These are phyloP conservation scores for Leptobrachium ailaonicum DNA, from an alignment of 2,113 vertebrate species.

Conservation along the genomic window DNA sequence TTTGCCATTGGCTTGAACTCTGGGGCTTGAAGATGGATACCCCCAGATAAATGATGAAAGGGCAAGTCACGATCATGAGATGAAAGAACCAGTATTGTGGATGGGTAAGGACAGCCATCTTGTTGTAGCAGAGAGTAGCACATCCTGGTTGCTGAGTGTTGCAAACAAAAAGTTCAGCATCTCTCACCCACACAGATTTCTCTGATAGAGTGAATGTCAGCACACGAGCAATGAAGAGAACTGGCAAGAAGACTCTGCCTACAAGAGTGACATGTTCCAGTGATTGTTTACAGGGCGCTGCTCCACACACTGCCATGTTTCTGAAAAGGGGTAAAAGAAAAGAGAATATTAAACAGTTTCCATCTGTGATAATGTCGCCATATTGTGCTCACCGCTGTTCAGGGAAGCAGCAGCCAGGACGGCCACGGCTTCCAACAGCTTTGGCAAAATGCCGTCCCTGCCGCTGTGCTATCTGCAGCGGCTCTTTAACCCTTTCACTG, in stretches of 20 bases:
- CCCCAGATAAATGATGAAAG: slow-evolving; percentile 75
- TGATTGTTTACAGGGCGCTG: neutral
- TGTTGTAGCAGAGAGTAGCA: slow-evolving; percentile 81
- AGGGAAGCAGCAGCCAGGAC: no score
- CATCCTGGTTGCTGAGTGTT: slow-evolving; percentile 78
- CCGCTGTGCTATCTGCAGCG: no score
- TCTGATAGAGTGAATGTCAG: slow-evolving; percentile 88
- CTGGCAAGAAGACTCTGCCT: slow-evolving; percentile 85
- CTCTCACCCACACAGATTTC: slow-evolving; percentile 83
- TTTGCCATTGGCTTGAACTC: no score
- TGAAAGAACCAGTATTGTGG: slow-evolving; percentile 92
- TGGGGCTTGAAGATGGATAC: no score
- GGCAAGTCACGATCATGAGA: slow-evolving; percentile 91
- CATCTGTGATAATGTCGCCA: no score
- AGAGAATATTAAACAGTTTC: no score
- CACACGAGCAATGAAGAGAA: slow-evolving; percentile 86
- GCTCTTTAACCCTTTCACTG: no score
- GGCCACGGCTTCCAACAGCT: no score
- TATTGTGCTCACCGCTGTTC: no score
- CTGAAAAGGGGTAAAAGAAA: neutral
- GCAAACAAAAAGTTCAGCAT: slow-evolving; percentile 77
- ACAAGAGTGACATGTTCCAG: slow-evolving; percentile 78
- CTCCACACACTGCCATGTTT: neutral
- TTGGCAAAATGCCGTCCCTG: no score
- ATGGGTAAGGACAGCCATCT: slow-evolving; percentile 87